A percentile compares a stretch with the other conserved stretches of the same genome.
Evolutionary conservation across 2,113 vertebrate species (phyloP).

Genomic region (Callipepla squamata): DNA sequence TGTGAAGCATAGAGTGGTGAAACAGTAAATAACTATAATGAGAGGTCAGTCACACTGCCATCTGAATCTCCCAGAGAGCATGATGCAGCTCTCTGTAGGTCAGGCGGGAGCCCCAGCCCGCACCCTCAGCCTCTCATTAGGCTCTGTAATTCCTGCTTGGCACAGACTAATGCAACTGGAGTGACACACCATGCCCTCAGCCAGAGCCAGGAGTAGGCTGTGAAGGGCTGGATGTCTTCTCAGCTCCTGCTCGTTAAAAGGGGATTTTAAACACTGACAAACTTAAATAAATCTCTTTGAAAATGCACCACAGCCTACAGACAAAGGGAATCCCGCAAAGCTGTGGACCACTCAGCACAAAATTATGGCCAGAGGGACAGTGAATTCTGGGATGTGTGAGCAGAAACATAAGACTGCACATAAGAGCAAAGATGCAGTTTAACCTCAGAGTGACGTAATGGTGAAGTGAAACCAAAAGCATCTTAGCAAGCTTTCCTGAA

Average conservation of each 20-base stretch:
- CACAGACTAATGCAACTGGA: background rate
- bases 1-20: background rate
- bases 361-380: accelerated
- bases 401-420: background rate
- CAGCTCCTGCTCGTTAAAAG: background rate
- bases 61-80: background rate
- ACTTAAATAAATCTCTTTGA: background rate
- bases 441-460: accelerated
- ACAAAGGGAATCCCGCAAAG: background rate
- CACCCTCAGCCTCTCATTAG: background rate
- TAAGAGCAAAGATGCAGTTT: background rate
- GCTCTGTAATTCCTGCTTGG: background rate
- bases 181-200: background rate
- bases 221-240: background rate
- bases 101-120: background rate
- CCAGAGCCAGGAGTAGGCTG: background rate
- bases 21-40: background rate
- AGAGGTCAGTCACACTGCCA: background rate
- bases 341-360: background rate
- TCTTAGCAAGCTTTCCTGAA: background rate
- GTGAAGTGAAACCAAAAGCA: background rate
- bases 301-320: accelerated
- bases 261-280: background rate
- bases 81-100: background rate
- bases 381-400: background rate